Evolutionary conservation across 53 echinoderm and acorn worm genomes (phyloP).

Genomic region (Henricia sp.): DNA sequence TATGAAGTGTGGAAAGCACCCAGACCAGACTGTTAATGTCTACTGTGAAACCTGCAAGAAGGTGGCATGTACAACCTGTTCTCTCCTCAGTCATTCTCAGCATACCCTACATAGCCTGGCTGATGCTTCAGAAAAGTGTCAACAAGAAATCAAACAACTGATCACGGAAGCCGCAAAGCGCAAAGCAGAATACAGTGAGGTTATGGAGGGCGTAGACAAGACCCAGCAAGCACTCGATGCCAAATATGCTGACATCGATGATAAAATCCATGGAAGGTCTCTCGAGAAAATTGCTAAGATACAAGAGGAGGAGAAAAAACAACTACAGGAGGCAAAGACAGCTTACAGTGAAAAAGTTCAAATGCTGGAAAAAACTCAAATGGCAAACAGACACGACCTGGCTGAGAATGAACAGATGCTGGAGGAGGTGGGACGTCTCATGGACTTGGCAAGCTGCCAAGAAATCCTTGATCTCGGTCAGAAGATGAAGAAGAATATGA

Average conservation of each 20-base stretch:
- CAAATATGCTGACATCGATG: neutral
- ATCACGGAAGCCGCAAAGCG: neutral
- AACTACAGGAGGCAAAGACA: neutral
- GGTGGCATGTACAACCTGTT: conserved; percentile 34
- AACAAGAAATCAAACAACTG: neutral
- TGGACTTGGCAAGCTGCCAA: neutral
- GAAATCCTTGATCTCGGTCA: neutral
- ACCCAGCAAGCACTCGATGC: conserved; percentile 6
- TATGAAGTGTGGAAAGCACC: conserved; percentile 38
- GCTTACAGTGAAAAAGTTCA: conserved; percentile 8
- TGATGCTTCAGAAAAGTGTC: neutral
- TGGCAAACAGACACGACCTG: neutral
- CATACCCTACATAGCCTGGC: neutral
- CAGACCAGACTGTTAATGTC: conserved; percentile 40
- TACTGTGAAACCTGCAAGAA: conserved; percentile 45
- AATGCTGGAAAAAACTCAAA: neutral
- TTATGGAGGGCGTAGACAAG: neutral
- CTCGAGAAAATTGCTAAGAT: conserved; percentile 18
- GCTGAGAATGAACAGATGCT: neutral
- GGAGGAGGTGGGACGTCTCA: neutral
- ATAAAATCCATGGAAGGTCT: conserved; percentile 9
- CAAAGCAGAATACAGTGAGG: neutral
- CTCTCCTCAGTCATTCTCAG: neutral
- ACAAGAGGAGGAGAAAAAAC: conserved; percentile 15
- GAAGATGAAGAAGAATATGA: neutral